phyloP scores from a whole-genome alignment of 2,888 invertebrate species.

The Eurytoma californica region DNA sequence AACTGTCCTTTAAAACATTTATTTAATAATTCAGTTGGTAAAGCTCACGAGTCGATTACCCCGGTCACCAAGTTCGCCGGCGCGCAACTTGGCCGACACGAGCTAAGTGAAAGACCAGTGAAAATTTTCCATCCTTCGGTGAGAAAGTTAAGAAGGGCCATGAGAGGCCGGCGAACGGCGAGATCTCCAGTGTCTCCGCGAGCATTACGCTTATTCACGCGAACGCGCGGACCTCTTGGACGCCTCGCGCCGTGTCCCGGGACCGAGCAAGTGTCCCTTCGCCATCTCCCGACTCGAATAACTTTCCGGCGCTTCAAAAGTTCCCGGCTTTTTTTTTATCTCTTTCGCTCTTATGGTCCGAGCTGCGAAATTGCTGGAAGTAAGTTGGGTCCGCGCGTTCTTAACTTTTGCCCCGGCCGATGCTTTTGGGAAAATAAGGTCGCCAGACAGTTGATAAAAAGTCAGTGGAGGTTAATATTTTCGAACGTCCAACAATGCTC shows the following conservation, averaged over 20 bases:
- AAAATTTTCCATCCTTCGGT: constrained; percentile 10
- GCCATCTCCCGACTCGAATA: constrained; percentile 4
- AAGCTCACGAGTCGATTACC: no score
- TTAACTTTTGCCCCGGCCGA: neutral
- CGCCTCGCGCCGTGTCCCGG: neutral
- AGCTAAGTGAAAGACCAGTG: neutral
- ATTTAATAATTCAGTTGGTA: no score
- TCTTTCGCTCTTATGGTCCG: neutral
- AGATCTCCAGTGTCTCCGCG: neutral
- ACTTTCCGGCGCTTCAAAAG: constrained; percentile 2
- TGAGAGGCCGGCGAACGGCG: neutral
- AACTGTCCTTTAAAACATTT: no score
- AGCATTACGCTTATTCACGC: constrained; percentile 34
- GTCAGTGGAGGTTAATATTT: neutral
- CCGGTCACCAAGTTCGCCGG: no score
- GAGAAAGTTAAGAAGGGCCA: constrained; percentile 12
- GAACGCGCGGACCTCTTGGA: neutral
- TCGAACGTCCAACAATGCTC: no score
- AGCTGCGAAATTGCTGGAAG: neutral
- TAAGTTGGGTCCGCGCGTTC: neutral
- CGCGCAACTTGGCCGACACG: neutral
- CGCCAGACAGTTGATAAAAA: neutral
- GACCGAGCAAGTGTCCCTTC: constrained; percentile 17
- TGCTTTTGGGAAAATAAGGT: neutral
- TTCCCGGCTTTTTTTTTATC: neutral